phyloP scores from a whole-genome alignment of 2,888 invertebrate species.

The Oxycera nigricornis region DNA sequence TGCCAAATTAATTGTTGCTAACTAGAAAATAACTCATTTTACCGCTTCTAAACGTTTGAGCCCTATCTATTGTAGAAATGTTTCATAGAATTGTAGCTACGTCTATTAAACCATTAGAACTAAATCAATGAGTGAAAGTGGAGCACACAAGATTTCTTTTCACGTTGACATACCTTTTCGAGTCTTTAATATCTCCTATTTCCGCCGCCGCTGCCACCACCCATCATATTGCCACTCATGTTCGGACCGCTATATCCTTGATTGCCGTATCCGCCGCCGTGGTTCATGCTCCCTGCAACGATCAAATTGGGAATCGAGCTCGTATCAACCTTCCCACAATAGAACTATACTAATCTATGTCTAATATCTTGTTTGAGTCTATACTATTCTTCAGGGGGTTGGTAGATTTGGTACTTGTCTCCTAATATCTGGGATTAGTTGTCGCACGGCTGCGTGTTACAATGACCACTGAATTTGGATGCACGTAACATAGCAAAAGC shows the following conservation, averaged over 20 bases:
- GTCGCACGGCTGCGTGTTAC: conserved; percentile 62
- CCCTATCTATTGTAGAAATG: too few relatives aligned
- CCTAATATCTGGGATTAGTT: conserved; percentile 43
- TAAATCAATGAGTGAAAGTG: too few relatives aligned
- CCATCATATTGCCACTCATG: conserved; percentile 45
- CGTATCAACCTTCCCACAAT: conserved; percentile 3
- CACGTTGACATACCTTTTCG: conserved; percentile 26
- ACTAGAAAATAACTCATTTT: too few relatives aligned
- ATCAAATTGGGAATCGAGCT: conserved; percentile 32
- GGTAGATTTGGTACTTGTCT: background rate
- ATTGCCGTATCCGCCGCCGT: conserved; percentile 48
- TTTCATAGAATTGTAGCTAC: too few relatives aligned
- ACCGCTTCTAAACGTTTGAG: too few relatives aligned
- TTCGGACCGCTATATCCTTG: conserved; percentile 49
- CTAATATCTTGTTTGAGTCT: background rate
- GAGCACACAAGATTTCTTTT: background rate
- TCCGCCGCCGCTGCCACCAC: conserved; percentile 48
- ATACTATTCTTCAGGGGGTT: background rate
- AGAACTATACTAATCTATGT: background rate
- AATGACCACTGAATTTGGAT: conserved; percentile 53
- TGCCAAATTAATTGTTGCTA: too few relatives aligned
- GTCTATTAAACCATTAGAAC: too few relatives aligned
- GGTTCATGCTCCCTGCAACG: conserved; percentile 46
- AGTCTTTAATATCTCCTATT: conserved; percentile 49
- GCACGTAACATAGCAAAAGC: conserved; percentile 61